Conservation (phyloP, 2,888 invertebrate genomes). For the Polymixis flavicincta region DNA sequence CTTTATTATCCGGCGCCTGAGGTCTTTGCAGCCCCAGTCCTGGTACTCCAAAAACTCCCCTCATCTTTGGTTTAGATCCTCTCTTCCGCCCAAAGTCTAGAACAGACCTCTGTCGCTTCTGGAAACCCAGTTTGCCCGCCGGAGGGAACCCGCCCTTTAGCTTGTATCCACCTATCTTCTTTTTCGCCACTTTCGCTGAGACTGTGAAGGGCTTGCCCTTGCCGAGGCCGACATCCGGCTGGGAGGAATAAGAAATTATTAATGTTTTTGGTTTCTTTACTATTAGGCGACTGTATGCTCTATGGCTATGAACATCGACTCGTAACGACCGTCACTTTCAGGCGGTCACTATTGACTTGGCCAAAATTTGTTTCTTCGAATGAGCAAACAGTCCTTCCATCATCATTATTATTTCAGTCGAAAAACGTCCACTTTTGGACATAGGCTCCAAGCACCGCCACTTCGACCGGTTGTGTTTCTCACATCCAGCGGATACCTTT, state of each 20-base stretch:
- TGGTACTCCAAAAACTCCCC: conserved; percentile 95
- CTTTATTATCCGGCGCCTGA: conserved; percentile 90
- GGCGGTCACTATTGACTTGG: background rate
- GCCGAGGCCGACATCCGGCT: conserved; percentile 92
- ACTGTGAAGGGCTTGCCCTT: conserved; percentile 95
- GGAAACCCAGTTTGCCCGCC: conserved; percentile 93
- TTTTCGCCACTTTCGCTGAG: conserved; percentile 94
- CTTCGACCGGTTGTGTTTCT: too few species aligned
- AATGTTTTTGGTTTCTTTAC: background rate
- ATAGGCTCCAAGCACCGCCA: too few species aligned
- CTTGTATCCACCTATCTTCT: conserved; percentile 93
- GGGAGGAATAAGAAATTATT: conserved; percentile 44
- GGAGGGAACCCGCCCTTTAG: conserved; percentile 92
- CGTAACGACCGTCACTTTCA: background rate
- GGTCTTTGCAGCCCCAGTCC: conserved; percentile 94
- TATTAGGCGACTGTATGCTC: background rate
- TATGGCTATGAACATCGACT: background rate
- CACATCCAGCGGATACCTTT: too few species aligned
- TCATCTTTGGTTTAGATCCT: conserved; percentile 96
- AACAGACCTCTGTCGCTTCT: conserved; percentile 93
- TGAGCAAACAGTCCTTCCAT: background rate
- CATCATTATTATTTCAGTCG: too few species aligned
- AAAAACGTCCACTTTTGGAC: too few species aligned
- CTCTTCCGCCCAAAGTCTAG: conserved; percentile 95
- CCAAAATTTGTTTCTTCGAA: background rate